These are phyloP conservation scores for Grapholita molesta DNA, from an alignment of 1,140 invertebrate species.

Conservation along the genomic window DNA sequence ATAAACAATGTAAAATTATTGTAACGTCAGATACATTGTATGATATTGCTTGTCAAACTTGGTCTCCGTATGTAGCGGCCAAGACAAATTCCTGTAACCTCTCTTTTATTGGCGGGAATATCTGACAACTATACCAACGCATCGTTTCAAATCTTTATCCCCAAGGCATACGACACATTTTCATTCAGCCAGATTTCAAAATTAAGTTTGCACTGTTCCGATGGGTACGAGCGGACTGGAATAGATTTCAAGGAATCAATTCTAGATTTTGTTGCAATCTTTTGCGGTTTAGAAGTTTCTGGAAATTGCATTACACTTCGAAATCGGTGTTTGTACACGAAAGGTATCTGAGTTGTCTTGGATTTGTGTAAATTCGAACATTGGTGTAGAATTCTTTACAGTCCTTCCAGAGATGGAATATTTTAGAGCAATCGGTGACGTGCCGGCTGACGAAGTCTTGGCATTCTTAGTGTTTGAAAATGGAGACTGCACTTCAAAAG, in stretches of 20 bases:
- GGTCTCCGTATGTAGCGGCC: background rate
- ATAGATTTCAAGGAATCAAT: slow-evolving; percentile 16
- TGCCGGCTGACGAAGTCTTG: no score
- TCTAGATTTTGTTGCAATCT: slow-evolving; percentile 16
- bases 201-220: background rate
- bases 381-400: no score
- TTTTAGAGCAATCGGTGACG: no score
- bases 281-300: slow-evolving; percentile 8
- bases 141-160: background rate
- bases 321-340: background rate
- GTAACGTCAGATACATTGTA: background rate
- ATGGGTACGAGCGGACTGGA: background rate
- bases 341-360: background rate
- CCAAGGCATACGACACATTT: background rate
- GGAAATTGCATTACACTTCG: slow-evolving; percentile 2
- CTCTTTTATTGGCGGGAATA: slow-evolving; percentile 17
- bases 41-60: background rate
- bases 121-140: background rate
- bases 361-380: background rate
- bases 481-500: no score
- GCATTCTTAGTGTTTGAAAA: no score
- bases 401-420: no score
- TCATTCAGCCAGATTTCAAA: background rate
- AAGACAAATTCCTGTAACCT: slow-evolving; percentile 15
- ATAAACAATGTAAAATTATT: background rate